Evolutionary conservation across 2,888 invertebrate genomes (phyloP).

Genomic region (Pachycephus smyrnensis): DNA sequence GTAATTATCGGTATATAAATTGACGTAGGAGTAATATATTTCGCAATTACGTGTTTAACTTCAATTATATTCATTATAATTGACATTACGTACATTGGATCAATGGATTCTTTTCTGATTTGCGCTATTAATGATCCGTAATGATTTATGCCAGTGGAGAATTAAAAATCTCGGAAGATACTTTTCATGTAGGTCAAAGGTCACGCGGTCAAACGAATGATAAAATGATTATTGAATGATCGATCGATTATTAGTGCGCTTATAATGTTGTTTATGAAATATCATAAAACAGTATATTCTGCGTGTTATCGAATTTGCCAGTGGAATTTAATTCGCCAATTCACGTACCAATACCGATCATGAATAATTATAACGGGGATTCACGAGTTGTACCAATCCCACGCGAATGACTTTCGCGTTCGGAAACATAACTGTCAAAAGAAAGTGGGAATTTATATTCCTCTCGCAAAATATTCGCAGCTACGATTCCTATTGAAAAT

Average conservation of each 20-base stretch:
- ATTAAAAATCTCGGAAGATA: background rate
- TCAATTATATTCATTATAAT: background rate
- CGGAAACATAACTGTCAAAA: background rate
- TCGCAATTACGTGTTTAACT: background rate
- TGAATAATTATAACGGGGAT: background rate
- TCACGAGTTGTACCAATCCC: background rate
- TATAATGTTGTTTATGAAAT: background rate
- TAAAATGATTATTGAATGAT: too few relatives aligned
- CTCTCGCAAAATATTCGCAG: background rate
- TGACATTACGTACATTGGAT: background rate
- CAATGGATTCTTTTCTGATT: background rate
- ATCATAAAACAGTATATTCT: background rate
- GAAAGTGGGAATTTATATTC: slow-evolving; percentile 2
- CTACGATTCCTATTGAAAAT: background rate
- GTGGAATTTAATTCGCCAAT: background rate
- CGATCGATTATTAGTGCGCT: too few relatives aligned
- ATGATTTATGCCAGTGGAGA: background rate
- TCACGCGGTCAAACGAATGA: too few relatives aligned
- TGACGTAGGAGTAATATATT: background rate
- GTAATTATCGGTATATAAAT: too few relatives aligned
- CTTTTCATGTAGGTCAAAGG: too few relatives aligned
- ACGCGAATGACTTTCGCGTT: background rate
- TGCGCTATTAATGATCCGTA: background rate
- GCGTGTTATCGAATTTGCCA: background rate
- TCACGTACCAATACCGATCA: background rate